Percentiles rank a stretch among this genome's conserved stretches.
phyloP scores from a whole-genome alignment of 1,140 invertebrate species.

The Adelges cooleyi region DNA sequence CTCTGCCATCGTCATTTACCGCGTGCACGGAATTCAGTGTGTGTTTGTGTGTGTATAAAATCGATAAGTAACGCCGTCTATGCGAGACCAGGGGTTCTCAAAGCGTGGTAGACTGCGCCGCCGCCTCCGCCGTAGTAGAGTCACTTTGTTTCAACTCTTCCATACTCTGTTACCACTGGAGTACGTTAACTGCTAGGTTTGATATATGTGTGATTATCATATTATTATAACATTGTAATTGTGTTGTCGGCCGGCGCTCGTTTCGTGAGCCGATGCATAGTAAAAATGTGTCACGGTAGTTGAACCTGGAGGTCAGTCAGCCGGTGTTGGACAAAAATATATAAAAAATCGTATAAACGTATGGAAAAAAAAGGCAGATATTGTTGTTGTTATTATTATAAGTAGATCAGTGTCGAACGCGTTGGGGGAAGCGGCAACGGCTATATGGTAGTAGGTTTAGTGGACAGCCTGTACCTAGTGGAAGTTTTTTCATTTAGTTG shows the following conservation, averaged over 20 bases:
- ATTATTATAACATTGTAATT: too few species aligned
- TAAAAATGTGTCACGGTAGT: conserved; percentile 13
- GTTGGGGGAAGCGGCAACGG: not conserved
- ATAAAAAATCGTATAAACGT: too few species aligned
- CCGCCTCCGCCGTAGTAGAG: too few species aligned
- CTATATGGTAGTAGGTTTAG: not conserved
- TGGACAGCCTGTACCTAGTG: not conserved
- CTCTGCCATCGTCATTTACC: not conserved
- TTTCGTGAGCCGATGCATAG: not conserved
- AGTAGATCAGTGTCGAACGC: not conserved
- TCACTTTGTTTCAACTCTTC: too few species aligned
- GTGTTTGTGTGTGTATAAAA: conserved; percentile 25
- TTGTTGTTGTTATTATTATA: not conserved
- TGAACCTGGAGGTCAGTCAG: conserved; percentile 2
- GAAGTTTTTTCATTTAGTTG: conserved; percentile 18
- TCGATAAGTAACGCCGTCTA: conserved; percentile 27
- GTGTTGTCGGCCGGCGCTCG: not conserved
- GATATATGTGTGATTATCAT: too few species aligned
- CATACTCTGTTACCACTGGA: too few species aligned
- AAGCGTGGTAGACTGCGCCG: not conserved
- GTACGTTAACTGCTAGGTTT: too few species aligned
- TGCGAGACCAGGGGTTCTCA: conserved; percentile 17
- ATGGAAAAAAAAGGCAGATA: conserved; percentile 1
- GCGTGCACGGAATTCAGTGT: conserved; percentile 21
- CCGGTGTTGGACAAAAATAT: too few species aligned